Evolutionary conservation across 1,140 invertebrate species (phyloP).

Genomic region (Drosophila melanica): DNA sequence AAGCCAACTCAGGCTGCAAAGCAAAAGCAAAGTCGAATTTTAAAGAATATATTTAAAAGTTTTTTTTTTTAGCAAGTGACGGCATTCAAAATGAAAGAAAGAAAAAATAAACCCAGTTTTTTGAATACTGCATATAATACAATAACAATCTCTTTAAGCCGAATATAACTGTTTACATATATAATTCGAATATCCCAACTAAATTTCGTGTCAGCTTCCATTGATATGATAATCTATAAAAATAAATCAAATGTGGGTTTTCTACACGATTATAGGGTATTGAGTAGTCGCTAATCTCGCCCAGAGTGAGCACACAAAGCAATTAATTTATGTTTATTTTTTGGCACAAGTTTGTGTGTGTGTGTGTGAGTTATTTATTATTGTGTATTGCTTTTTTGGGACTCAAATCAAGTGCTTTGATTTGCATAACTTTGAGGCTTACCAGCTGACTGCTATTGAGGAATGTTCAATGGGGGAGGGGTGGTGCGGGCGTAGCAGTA

Average conservation of each 20-base stretch:
- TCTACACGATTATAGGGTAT: conserved; percentile 17
- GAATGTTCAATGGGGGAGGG: neutral
- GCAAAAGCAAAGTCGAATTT: too few species aligned
- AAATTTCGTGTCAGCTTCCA: neutral
- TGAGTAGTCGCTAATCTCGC: conserved; percentile 9
- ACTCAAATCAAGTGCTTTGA: conserved; percentile 38
- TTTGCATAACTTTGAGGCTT: conserved; percentile 43
- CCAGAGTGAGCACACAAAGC: conserved; percentile 18
- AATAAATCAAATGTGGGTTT: neutral
- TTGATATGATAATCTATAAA: conserved; percentile 1
- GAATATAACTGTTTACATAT: neutral
- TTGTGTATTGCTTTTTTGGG: conserved; percentile 19
- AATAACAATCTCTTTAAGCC: neutral
- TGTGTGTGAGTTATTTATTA: conserved; percentile 18
- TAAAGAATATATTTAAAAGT: neutral
- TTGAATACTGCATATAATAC: neutral
- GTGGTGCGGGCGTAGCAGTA: neutral
- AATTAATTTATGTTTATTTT: conserved; percentile 73
- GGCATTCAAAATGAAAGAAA: neutral
- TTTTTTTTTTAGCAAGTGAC: neutral
- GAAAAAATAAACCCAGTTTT: too few species aligned
- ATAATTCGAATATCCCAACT: neutral
- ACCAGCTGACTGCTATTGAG: conserved; percentile 24
- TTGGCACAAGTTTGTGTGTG: conserved; percentile 59
- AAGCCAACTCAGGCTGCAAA: conserved; percentile 23